Conservation (phyloP, 2,888 invertebrate genomes). For the Pristionchus entomophagus region DNA sequence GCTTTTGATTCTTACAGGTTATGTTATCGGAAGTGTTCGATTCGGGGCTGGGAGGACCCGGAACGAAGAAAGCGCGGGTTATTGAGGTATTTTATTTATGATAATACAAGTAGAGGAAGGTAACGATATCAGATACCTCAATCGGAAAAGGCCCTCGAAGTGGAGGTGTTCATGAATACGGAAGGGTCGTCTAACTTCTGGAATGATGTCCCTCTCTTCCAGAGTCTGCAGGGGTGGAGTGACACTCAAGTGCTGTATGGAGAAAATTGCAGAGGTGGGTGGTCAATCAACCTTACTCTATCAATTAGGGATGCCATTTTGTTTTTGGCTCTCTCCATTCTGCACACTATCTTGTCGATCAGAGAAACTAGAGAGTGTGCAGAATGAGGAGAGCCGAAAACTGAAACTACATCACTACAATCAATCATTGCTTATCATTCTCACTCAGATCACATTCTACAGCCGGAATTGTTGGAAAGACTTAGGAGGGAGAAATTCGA, state of each 20-base stretch:
- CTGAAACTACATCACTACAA: no score
- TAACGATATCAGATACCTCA: neutral
- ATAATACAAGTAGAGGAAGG: neutral
- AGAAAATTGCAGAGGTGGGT: conserved; percentile 5
- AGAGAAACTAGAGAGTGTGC: no score
- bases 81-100: neutral
- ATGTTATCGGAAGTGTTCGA: conserved; percentile 13
- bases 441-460: neutral
- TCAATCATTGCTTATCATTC: neutral
- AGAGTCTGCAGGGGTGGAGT: neutral
- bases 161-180: neutral
- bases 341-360: no score
- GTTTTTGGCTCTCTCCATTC: no score
- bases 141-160: neutral
- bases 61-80: neutral
- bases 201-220: neutral
- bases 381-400: no score
- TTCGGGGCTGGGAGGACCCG: neutral
- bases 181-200: neutral
- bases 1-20: neutral
- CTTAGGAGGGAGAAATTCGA: conserved; percentile 36
- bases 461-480: neutral
- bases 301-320: no score
- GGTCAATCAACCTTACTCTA: neutral
- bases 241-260: neutral